Percentiles rank a stretch among this genome's conserved stretches.
phyloP scores from a whole-genome alignment of 2,888 invertebrate species.

The Spisula subtruncata region DNA sequence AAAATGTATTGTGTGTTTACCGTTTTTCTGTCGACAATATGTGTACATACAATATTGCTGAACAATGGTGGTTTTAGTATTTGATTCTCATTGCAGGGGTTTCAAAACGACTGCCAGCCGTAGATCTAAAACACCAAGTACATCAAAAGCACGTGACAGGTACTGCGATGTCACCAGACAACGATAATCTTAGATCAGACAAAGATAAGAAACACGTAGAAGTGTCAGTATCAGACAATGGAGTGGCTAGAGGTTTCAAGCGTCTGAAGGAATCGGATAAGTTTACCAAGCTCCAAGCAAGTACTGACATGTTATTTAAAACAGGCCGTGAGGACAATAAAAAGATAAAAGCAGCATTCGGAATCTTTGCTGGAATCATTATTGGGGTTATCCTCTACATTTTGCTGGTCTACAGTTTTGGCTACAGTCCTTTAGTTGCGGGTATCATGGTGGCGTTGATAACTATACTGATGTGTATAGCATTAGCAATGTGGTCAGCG shows the following conservation, averaged over 20 bases:
- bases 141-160: too few relatives aligned
- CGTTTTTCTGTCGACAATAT: too few relatives aligned
- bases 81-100: background rate
- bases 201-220: background rate
- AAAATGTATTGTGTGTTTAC: too few relatives aligned
- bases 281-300: background rate
- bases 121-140: too few relatives aligned
- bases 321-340: conserved; percentile 59
- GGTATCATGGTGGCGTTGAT: conserved; percentile 58
- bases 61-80: background rate
- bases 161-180: background rate
- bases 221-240: background rate
- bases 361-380: conserved; percentile 60
- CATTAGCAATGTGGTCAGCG: conserved; percentile 64
- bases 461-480: conserved; percentile 65
- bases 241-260: background rate
- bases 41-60: too few relatives aligned
- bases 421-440: conserved; percentile 57
- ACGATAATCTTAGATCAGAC: background rate
- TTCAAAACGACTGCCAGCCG: background rate
- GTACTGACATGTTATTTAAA: conserved; percentile 50
- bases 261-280: background rate
- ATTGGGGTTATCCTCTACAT: conserved; percentile 66
- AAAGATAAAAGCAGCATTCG: conserved; percentile 60
- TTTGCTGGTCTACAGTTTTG: conserved; percentile 64